Evolutionary conservation across 2,888 invertebrate genomes (phyloP).

Genomic region (Cactoblastis cactorum): DNA sequence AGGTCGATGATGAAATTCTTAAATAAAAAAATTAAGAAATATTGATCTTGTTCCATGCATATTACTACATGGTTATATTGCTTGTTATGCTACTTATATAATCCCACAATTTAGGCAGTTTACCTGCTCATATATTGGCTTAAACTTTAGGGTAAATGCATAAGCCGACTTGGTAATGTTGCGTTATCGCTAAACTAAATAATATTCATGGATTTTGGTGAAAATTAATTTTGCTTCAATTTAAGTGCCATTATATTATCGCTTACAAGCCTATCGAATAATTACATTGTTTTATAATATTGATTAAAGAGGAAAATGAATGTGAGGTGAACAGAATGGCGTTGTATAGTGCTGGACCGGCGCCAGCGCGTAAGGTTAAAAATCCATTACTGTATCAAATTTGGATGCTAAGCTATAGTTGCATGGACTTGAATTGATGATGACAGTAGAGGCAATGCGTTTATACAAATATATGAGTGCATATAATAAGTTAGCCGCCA

Average conservation of each 20-base stretch:
- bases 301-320: slow-evolving; percentile 35
- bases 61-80: no score
- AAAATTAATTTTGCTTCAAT: slow-evolving; percentile 9
- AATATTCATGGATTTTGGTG: background rate
- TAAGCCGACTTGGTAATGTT: slow-evolving; percentile 8
- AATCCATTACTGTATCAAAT: background rate
- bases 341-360: slow-evolving; percentile 34
- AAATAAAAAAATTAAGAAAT: no score
- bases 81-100: background rate
- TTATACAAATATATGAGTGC: no score
- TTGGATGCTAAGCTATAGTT: background rate
- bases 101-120: background rate
- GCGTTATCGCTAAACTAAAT: background rate
- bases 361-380: slow-evolving; percentile 29
- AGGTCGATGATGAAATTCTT: no score
- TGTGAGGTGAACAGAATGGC: slow-evolving; percentile 34
- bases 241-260: background rate
- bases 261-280: background rate
- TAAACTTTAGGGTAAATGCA: background rate
- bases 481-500: no score
- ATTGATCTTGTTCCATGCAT: no score
- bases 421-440: background rate
- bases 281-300: slow-evolving; percentile 15
- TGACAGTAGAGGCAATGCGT: no score
- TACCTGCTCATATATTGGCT: background rate